A percentile compares a stretch with the other conserved stretches of the same genome.
These are phyloP conservation scores for Neuroscelio doddi DNA, from an alignment of 2,888 invertebrate genomes.

Conservation along the genomic window DNA sequence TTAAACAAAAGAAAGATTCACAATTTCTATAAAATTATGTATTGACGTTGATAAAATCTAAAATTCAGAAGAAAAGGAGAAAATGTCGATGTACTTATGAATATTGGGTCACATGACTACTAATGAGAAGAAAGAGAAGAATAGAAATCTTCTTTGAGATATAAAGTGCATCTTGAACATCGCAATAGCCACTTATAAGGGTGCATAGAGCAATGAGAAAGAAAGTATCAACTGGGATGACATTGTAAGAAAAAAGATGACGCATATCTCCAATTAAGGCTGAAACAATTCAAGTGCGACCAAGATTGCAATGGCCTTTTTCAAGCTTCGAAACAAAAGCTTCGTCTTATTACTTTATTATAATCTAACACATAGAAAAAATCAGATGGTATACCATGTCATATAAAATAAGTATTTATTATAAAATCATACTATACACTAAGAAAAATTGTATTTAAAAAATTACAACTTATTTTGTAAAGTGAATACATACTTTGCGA, in stretches of 20 bases:
- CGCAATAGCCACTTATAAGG: conserved; percentile 37
- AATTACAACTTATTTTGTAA: no score
- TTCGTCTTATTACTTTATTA: conserved; percentile 40
- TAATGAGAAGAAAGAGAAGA: conserved; percentile 27
- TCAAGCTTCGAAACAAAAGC: conserved; percentile 52
- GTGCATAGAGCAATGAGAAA: conserved; percentile 38
- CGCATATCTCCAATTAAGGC: conserved; percentile 56
- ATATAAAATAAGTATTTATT: no score
- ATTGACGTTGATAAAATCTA: no score
- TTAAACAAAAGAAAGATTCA: no score
- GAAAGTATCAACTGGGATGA: conserved; percentile 28
- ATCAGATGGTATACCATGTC: no score
- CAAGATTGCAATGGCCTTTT: conserved; percentile 52
- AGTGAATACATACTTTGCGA: no score
- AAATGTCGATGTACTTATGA: no score
- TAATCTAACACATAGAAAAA: conserved; percentile 16
- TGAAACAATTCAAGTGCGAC: conserved; percentile 60
- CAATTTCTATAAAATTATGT: no score
- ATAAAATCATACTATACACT: no score
- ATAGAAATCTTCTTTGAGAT: conserved; percentile 4
- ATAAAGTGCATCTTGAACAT: conserved; percentile 34
- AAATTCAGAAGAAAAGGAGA: no score
- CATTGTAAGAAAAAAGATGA: conserved; percentile 46
- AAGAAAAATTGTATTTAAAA: no score
- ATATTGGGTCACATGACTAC: conserved; percentile 13